A percentile compares a stretch with the other conserved stretches of the same genome.
Conservation (phyloP, 1,140 invertebrate genomes). For the Drosophila chauvacae region DNA sequence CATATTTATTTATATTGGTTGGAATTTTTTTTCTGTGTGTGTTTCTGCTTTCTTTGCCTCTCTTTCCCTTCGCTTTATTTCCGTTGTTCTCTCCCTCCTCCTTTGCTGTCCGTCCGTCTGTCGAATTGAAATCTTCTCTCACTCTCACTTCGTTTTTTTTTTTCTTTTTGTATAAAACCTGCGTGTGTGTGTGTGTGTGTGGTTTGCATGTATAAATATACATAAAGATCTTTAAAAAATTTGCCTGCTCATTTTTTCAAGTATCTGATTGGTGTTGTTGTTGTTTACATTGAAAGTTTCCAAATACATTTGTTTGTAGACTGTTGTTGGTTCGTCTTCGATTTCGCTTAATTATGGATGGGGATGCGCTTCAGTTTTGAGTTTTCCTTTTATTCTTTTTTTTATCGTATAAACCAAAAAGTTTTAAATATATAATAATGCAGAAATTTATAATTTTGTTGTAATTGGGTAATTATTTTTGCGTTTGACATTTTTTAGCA, state of each 20-base stretch:
- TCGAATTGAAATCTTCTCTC: conserved; percentile 41
- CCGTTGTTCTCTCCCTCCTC: conserved; percentile 5
- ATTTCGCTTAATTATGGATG: conserved; percentile 37
- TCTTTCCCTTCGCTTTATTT: conserved; percentile 22
- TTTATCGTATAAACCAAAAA: conserved; percentile 80
- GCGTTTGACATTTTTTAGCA: conserved; percentile 42
- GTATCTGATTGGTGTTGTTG: conserved; percentile 22
- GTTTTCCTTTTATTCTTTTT: conserved; percentile 54
- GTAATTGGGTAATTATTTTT: conserved; percentile 57
- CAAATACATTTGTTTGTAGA: conserved; percentile 42
- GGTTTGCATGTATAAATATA: conserved; percentile 57
- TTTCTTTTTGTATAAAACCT: conserved; percentile 48
- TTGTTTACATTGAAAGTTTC: conserved; percentile 61
- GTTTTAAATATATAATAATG: conserved; percentile 81
- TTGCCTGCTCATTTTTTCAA: conserved; percentile 62
- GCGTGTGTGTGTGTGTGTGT: conserved; percentile 32
- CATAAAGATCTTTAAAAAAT: conserved; percentile 74
- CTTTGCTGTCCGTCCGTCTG: conserved; percentile 23
- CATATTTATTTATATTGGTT: conserved; percentile 64
- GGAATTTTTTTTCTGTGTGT: conserved; percentile 63
- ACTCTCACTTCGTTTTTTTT: conserved; percentile 28
- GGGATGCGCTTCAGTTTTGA: conserved; percentile 49
- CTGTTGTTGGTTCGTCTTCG: conserved; percentile 2
- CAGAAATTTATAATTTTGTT: conserved; percentile 79
- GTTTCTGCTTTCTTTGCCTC: conserved; percentile 8